Evolutionary conservation across 1,140 invertebrate genomes (phyloP).

Genomic region (Euwallacea similis): DNA sequence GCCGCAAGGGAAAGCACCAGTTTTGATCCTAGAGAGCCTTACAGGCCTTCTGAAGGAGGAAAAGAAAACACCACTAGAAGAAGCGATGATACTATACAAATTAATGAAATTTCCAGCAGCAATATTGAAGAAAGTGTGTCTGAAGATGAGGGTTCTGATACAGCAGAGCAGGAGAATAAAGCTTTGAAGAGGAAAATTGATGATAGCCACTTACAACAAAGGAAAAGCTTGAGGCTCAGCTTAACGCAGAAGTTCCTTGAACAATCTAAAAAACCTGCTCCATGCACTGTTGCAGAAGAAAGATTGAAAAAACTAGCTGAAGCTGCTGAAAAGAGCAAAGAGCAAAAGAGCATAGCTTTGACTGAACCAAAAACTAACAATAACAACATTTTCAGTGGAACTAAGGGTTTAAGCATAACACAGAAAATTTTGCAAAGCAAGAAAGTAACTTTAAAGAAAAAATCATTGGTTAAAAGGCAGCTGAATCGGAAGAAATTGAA

Average conservation of each 20-base stretch:
- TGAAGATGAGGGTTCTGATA: slow-evolving; percentile 4
- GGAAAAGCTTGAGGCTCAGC: slow-evolving; percentile 41
- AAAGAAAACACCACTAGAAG: slow-evolving; percentile 36
- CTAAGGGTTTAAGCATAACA: slow-evolving; percentile 14
- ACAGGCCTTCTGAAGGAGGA: slow-evolving; percentile 21
- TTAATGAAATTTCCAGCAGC: slow-evolving; percentile 63
- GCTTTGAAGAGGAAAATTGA: slow-evolving; percentile 27
- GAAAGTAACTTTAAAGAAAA: slow-evolving; percentile 38
- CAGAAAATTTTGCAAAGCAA: slow-evolving; percentile 31
- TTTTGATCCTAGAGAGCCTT: slow-evolving; percentile 44
- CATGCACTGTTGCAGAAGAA: slow-evolving; percentile 39
- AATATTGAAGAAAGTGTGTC: slow-evolving; percentile 43
- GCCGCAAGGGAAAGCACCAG: slow-evolving; percentile 44
- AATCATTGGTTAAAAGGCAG: slow-evolving; percentile 19
- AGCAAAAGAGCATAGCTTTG: slow-evolving; percentile 15
- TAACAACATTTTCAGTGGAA: not conserved
- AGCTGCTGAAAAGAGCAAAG: slow-evolving; percentile 36
- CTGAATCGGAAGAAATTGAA: slow-evolving; percentile 32
- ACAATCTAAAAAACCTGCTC: slow-evolving; percentile 28
- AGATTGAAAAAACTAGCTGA: slow-evolving; percentile 40
- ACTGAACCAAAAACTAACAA: slow-evolving; percentile 10
- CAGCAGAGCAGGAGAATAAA: slow-evolving; percentile 12
- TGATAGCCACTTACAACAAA: slow-evolving; percentile 12
- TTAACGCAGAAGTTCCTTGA: slow-evolving; percentile 31
- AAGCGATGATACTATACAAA: slow-evolving; percentile 58